Conservation (phyloP, 2,888 invertebrate species). For the Drosophila phalerata region DNA sequence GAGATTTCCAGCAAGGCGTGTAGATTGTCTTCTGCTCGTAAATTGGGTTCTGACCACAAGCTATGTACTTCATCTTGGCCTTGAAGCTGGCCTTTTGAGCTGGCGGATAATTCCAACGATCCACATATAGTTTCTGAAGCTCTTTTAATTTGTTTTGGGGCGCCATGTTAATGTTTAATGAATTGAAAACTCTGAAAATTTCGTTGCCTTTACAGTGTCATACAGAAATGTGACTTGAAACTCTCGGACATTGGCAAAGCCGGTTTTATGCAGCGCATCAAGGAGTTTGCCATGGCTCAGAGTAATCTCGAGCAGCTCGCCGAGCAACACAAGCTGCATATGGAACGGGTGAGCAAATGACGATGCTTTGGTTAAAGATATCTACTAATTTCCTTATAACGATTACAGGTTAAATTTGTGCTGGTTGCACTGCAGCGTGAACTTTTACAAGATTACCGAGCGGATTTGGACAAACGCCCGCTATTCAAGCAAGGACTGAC, state of each 20-base stretch:
- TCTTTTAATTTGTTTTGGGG: slow-evolving; percentile 36
- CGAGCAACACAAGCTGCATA: slow-evolving; percentile 87
- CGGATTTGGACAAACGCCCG: slow-evolving; percentile 89
- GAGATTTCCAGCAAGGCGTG: slow-evolving; percentile 60
- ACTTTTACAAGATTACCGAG: slow-evolving; percentile 90
- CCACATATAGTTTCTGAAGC: slow-evolving; percentile 46
- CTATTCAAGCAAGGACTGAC: slow-evolving; percentile 92
- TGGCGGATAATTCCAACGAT: slow-evolving; percentile 64
- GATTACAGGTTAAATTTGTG: slow-evolving; percentile 80
- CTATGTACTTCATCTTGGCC: slow-evolving; percentile 29
- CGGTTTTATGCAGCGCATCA: slow-evolving; percentile 85
- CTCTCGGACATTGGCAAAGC: slow-evolving; percentile 85
- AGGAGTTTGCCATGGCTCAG: slow-evolving; percentile 57
- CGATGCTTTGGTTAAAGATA: not conserved
- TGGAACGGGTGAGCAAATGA: slow-evolving; percentile 87
- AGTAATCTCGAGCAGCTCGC: slow-evolving; percentile 85
- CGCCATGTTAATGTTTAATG: slow-evolving; percentile 27
- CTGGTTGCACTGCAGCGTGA: slow-evolving; percentile 89
- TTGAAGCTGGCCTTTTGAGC: not conserved
- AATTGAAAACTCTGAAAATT: slow-evolving; percentile 24
- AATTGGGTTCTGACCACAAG: slow-evolving; percentile 38
- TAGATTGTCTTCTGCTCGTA: slow-evolving; percentile 19
- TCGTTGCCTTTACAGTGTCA: slow-evolving; percentile 73
- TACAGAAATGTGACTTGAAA: slow-evolving; percentile 83
- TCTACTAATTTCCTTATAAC: not conserved